A percentile compares a stretch with the other conserved stretches of the same genome.
These are phyloP conservation scores for Engraulis encrasicolus DNA, from an alignment of 2,113 vertebrate species.

Conservation along the genomic window DNA sequence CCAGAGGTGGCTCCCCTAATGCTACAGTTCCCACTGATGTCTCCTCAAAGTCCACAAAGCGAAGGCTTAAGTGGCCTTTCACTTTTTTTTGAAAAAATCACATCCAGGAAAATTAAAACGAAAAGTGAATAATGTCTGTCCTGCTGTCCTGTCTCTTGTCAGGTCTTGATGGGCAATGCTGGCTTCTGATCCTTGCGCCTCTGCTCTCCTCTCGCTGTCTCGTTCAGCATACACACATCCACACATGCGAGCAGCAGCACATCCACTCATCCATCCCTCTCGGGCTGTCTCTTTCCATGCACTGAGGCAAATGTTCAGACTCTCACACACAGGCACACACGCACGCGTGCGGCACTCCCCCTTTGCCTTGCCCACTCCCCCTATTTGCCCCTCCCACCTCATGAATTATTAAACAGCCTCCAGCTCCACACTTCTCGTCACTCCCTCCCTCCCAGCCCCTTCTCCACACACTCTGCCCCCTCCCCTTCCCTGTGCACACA, in stretches of 20 bases:
- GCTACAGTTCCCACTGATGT: neutral
- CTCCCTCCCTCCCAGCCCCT: slow-evolving; percentile 23
- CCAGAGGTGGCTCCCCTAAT: neutral
- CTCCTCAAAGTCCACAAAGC: neutral
- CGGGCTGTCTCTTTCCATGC: slow-evolving; percentile 49
- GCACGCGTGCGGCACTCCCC: slow-evolving; percentile 49
- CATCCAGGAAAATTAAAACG: slow-evolving; percentile 19
- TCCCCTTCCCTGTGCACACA: slow-evolving; percentile 30
- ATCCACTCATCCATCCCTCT: slow-evolving; percentile 30
- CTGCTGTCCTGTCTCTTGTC: slow-evolving; percentile 25
- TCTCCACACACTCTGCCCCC: slow-evolving; percentile 23
- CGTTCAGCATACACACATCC: slow-evolving; percentile 30
- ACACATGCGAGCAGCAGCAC: slow-evolving; percentile 30
- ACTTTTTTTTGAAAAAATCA: slow-evolving; percentile 25
- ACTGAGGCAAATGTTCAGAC: slow-evolving; percentile 35
- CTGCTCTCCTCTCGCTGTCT: slow-evolving; percentile 19
- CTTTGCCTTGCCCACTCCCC: slow-evolving; percentile 59
- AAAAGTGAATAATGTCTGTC: slow-evolving; percentile 18
- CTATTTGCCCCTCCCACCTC: too few relatives aligned
- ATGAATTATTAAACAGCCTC: slow-evolving; percentile 71
- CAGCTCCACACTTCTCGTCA: slow-evolving; percentile 26
- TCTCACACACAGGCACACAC: slow-evolving; percentile 37
- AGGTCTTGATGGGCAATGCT: neutral
- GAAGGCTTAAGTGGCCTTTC: neutral
- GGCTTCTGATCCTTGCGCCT: neutral